phyloP scores from a whole-genome alignment of 2,888 invertebrate genomes.

The Norana najaformis region DNA sequence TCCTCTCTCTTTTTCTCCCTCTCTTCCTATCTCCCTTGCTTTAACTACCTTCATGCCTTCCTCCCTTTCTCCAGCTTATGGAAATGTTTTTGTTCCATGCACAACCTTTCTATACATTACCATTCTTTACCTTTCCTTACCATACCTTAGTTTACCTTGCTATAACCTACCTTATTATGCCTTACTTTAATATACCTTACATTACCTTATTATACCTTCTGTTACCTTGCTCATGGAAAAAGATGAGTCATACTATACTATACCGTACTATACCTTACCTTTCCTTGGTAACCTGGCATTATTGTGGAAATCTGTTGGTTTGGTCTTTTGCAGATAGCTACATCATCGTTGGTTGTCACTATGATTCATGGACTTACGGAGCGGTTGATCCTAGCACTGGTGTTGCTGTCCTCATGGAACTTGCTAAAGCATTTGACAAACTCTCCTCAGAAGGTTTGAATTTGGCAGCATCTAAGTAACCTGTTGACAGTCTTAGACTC shows the following conservation, averaged over 20 bases:
- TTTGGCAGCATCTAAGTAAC: not conserved
- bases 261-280: not conserved
- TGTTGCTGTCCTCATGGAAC: constrained; percentile 61
- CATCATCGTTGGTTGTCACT: constrained; percentile 64
- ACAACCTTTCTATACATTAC: not conserved
- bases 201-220: not conserved
- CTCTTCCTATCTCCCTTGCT: not conserved
- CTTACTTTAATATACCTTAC: not conserved
- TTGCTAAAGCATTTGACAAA: constrained; percentile 51
- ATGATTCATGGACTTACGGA: constrained; percentile 64
- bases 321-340: constrained; percentile 55
- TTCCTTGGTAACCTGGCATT: not conserved
- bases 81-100: too few species aligned
- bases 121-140: not conserved
- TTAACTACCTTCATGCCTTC: not conserved
- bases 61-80: not conserved
- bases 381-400: constrained; percentile 61
- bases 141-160: not conserved
- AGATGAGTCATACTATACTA: too few species aligned
- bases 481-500: not conserved
- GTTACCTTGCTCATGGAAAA: too few species aligned
- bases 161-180: not conserved
- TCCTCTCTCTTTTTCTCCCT: not conserved
- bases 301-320: too few species aligned
- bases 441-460: constrained; percentile 18